Conservation (phyloP, 2,888 invertebrate species). For the Zygothrica quintamaculata region DNA sequence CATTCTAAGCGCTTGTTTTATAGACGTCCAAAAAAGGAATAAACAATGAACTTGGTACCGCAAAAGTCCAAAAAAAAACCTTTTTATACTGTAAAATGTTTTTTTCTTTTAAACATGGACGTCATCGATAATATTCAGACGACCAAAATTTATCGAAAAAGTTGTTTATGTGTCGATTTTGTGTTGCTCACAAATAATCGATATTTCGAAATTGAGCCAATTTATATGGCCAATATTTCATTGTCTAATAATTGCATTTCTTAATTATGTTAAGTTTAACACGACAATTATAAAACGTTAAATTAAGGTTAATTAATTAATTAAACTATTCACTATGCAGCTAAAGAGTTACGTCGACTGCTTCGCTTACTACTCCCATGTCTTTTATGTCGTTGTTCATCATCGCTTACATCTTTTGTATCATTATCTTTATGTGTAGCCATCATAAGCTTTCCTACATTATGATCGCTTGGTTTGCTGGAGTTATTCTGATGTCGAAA, state of each 20-base stretch:
- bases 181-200: too few species aligned
- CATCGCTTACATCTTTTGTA: slow-evolving; percentile 1
- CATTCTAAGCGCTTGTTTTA: slow-evolving; percentile 41
- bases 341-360: slow-evolving; percentile 70
- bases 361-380: slow-evolving; percentile 38
- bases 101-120: slow-evolving; percentile 11
- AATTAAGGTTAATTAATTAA: slow-evolving; percentile 15
- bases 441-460: slow-evolving; percentile 24
- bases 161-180: too few species aligned
- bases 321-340: slow-evolving; percentile 48
- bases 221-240: too few species aligned
- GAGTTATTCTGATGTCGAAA: slow-evolving; percentile 64
- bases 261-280: slow-evolving; percentile 27
- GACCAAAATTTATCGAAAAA: slow-evolving; percentile 29
- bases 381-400: slow-evolving; percentile 22
- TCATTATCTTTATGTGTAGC: neutral
- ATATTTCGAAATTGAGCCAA: slow-evolving; percentile 1
- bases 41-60: slow-evolving; percentile 22
- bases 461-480: slow-evolving; percentile 22
- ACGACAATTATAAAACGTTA: slow-evolving; percentile 10
- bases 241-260: neutral
- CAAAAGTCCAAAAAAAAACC: too few species aligned
- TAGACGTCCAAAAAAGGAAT: slow-evolving; percentile 27
- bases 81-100: slow-evolving; percentile 29
- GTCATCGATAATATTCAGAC: slow-evolving; percentile 20